Evolutionary conservation across 1,140 invertebrate species (phyloP), one percentile per base, ranked within the genome.

Genomic region (Maconellicoccus hirsutus): DNA sequence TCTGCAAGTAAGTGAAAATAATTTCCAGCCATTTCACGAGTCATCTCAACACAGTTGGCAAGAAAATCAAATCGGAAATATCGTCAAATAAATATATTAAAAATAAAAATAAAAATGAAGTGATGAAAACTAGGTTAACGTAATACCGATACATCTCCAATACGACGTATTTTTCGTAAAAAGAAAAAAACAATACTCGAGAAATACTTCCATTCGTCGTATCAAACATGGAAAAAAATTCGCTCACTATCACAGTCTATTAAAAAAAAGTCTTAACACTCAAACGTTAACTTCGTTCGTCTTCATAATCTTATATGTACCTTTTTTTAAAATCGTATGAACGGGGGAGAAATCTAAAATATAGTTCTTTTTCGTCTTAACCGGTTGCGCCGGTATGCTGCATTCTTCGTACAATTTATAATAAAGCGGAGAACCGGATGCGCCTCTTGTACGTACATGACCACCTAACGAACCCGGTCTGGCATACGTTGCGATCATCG

Each of bases 391-490:
- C n/a, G 75, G 75, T 22, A 75, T 72, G 69, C 73, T 74, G 70
- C 75, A 76, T 52, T 76, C 75, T 70, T 75, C 75, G 66, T 76
- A 76, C n/a, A 76, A 72, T 69, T 76, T 76, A 29, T 76, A 73
- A 38, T 76, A 76, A 14, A 74, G 52, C 12, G 72, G 72, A 12
- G 72, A 70, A 12, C 72, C 74, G 19, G 72, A 73, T n/a, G 25
- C 70, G 22, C 70, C 70, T 52, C 70, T 61, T 70, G 38, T 70
- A 26, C 33, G 66, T 16, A 72, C 52, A 70, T 72, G 69, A 21
- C 72, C 72, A 33, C 72, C 72, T 22, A 72, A 27, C 10, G 72
- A 70, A 38, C 69, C 72, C n/a, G 69, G 25, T 22, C 42, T 22
- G 3, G 72, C 70, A 16, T 70, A 42, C 38, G 33, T 23, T n/a